These are phyloP conservation scores for Siphamia tubifer DNA, from an alignment of 2,113 vertebrate genomes.

Conservation along the genomic window DNA sequence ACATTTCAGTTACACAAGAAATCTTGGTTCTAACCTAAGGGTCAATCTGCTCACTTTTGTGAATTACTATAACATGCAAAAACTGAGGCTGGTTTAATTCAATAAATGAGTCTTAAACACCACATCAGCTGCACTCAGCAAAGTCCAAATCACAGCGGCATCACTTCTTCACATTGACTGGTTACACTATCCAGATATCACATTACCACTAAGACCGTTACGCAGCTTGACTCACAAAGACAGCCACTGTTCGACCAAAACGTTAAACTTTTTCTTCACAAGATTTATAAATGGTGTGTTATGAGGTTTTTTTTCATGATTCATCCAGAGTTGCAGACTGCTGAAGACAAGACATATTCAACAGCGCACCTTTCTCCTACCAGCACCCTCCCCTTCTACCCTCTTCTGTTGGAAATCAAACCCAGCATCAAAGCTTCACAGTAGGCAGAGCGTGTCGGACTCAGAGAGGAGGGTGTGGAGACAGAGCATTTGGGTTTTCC, in stretches of 20 bases:
- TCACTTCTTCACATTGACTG: neutral
- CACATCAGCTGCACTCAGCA: too few relatives aligned
- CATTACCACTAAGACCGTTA: neutral
- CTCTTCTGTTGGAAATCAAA: constrained; percentile 26
- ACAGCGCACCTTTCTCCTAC: neutral
- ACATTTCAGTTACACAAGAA: too few relatives aligned
- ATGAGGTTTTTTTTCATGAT: constrained; percentile 5
- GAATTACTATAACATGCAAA: too few relatives aligned
- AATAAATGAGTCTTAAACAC: too few relatives aligned
- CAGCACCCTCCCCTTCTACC: neutral
- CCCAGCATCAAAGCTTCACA: constrained; percentile 49
- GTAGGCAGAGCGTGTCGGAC: constrained; percentile 33
- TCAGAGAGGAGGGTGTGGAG: neutral
- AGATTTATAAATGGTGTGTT: neutral
- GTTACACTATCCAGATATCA: constrained; percentile 22
- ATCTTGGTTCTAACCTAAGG: too few relatives aligned
- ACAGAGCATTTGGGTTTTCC: neutral
- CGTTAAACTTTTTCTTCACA: neutral
- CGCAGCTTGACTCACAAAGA: too few relatives aligned
- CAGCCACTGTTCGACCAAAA: neutral
- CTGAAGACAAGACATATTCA: neutral
- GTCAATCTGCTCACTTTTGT: too few relatives aligned
- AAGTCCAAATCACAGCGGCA: too few relatives aligned
- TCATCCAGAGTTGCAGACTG: too few relatives aligned
- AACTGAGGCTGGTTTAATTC: too few relatives aligned